Conservation (phyloP, 2,797 vertebrate genomes). For the Hapalemur alaotrensis region DNA sequence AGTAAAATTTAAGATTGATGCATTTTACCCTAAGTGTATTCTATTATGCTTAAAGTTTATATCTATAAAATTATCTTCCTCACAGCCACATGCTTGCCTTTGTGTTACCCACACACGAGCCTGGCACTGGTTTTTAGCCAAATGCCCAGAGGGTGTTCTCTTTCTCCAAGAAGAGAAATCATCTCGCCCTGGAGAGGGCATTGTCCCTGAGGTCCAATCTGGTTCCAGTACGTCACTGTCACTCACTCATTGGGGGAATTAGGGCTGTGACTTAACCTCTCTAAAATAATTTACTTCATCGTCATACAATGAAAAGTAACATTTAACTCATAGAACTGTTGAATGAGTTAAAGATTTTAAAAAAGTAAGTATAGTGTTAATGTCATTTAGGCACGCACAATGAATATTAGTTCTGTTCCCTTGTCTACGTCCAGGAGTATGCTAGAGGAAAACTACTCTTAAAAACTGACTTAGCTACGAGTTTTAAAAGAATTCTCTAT, state of each 20-base stretch:
- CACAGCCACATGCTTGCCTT: no score
- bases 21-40: background rate
- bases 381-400: background rate
- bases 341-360: background rate
- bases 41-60: background rate
- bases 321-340: background rate
- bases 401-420: background rate
- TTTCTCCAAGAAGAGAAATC: background rate
- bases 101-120: background rate
- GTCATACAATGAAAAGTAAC: background rate
- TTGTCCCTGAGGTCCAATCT: background rate
- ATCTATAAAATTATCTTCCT: background rate
- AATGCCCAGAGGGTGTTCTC: background rate
- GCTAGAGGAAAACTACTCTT: background rate
- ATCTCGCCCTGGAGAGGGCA: rapidly evolving
- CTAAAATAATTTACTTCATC: background rate
- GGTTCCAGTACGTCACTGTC: background rate
- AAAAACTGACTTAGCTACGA: background rate
- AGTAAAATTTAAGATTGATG: background rate
- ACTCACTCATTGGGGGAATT: background rate
- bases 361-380: background rate
- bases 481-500: background rate
- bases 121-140: background rate
- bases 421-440: background rate
- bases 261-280: background rate